Percentiles rank a stretch among this genome's conserved stretches.
These are phyloP conservation scores for Omphaloscelis lunosa DNA, from an alignment of 2,888 invertebrate species.

Conservation along the genomic window DNA sequence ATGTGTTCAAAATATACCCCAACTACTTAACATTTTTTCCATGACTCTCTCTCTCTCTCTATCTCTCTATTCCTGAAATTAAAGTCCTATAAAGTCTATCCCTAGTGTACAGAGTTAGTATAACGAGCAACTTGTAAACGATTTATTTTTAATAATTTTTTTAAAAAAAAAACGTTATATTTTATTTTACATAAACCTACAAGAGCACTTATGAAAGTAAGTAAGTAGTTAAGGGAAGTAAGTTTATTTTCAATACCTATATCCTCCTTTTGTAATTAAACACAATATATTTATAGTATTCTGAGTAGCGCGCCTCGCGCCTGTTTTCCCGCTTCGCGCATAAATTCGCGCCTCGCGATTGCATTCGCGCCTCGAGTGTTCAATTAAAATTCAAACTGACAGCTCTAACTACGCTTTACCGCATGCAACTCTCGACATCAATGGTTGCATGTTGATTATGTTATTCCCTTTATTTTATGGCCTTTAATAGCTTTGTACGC, in stretches of 20 bases:
- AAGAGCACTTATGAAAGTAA: no score
- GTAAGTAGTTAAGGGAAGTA: no score
- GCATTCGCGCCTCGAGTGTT: constrained; percentile 21
- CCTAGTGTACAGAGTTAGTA: neutral
- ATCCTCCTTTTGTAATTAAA: neutral
- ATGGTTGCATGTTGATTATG: constrained; percentile 29
- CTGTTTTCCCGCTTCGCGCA: neutral
- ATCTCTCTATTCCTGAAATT: neutral
- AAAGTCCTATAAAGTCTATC: neutral
- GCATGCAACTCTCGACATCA: constrained; percentile 26
- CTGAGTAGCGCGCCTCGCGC: neutral
- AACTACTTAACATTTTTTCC: neutral
- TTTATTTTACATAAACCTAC: no score
- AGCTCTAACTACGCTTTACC: constrained; percentile 17
- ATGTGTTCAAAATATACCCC: neutral
- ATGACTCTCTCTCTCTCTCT: no score
- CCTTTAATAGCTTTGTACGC: neutral
- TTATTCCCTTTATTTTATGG: constrained; percentile 14
- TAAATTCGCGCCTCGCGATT: constrained; percentile 9
- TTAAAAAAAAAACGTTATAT: no score
- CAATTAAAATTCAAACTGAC: constrained; percentile 50
- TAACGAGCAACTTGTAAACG: neutral
- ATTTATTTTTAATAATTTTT: neutral
- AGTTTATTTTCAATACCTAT: neutral
- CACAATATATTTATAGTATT: neutral